phyloP scores from a whole-genome alignment of 2,888 invertebrate species.

The Pteria penguin region DNA sequence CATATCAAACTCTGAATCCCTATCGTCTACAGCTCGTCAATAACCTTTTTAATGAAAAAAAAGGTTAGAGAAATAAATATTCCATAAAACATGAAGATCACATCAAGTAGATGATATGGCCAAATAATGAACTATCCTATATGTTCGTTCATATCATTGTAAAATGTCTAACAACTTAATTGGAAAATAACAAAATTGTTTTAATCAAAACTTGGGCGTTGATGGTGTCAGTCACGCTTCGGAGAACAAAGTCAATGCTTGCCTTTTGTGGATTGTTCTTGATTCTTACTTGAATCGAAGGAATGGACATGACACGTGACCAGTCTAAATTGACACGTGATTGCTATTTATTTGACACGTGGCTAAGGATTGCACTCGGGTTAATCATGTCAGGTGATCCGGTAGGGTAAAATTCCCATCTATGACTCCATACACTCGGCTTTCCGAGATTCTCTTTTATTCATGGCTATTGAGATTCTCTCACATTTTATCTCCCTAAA shows the following conservation, averaged over 20 bases:
- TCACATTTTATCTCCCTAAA: too few species aligned
- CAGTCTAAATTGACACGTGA: slow-evolving; percentile 7
- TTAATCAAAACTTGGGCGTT: slow-evolving; percentile 40
- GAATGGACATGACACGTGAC: slow-evolving; percentile 38
- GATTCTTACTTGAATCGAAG: slow-evolving; percentile 36
- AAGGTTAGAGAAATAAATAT: too few species aligned
- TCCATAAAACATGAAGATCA: background rate
- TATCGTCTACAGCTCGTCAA: too few species aligned
- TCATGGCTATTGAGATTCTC: too few species aligned
- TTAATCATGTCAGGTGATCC: background rate
- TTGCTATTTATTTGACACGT: background rate
- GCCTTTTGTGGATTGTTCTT: slow-evolving; percentile 25
- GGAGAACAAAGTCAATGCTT: slow-evolving; percentile 35
- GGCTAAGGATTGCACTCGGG: background rate
- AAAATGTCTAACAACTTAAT: slow-evolving; percentile 30
- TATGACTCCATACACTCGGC: background rate
- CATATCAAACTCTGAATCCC: too few species aligned
- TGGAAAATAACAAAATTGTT: slow-evolving; percentile 48
- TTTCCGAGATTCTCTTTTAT: too few species aligned
- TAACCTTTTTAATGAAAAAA: too few species aligned
- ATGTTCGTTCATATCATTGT: background rate
- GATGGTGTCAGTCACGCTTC: slow-evolving; percentile 30
- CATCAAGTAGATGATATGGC: background rate
- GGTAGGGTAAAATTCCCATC: background rate
- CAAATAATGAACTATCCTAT: background rate